Percentiles rank a stretch among this genome's conserved stretches.
Evolutionary conservation across 2,113 vertebrate genomes (phyloP).

Genomic region (Theristicus caerulescens): DNA sequence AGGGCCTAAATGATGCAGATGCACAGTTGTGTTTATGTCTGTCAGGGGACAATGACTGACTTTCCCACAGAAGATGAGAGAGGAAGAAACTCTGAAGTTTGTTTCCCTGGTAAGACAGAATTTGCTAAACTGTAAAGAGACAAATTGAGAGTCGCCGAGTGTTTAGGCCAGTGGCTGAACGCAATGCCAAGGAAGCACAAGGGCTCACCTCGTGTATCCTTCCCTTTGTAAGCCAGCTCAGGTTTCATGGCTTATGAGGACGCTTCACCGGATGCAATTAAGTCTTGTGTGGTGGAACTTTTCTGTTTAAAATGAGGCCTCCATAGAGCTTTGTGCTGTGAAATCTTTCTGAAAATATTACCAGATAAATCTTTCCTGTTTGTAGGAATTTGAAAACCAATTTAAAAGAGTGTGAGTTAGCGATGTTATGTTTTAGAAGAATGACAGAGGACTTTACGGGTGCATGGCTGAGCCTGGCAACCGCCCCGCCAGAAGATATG

Average conservation of each 20-base stretch:
- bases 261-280: background rate
- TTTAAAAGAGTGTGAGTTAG: background rate
- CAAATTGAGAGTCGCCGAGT: rapidly evolving
- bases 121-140: background rate
- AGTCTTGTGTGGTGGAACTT: background rate
- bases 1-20: background rate
- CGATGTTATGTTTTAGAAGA: background rate
- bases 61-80: too few relatives aligned
- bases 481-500: too few relatives aligned
- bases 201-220: background rate
- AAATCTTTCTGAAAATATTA: background rate
- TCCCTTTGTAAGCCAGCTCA: background rate
- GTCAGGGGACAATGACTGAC: background rate
- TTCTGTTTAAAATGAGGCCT: background rate
- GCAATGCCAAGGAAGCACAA: background rate
- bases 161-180: background rate
- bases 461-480: background rate
- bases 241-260: background rate
- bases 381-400: background rate
- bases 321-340: background rate
- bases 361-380: background rate
- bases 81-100: too few relatives aligned
- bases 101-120: background rate
- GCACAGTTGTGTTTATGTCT: background rate
- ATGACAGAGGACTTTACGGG: background rate